Percentiles rank a stretch among this genome's conserved stretches.
phyloP scores from a whole-genome alignment of 2,888 invertebrate genomes.

The Hetaerina titia region DNA sequence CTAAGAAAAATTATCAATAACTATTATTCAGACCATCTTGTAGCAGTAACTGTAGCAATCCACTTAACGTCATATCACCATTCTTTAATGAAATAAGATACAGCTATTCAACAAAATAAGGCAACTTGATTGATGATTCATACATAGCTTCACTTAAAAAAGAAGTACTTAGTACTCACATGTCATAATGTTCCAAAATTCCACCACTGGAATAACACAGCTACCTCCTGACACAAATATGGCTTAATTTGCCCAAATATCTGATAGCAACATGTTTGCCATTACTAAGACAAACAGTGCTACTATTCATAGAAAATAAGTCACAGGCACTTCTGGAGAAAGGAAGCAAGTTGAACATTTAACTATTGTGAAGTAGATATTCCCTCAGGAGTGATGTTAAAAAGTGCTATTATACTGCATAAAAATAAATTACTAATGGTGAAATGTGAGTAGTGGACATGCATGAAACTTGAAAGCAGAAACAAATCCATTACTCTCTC shows the following conservation, averaged over 20 bases:
- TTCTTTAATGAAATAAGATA: background rate
- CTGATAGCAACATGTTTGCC: background rate
- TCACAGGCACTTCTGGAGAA: conserved; percentile 27
- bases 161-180: background rate
- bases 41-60: background rate
- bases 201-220: background rate
- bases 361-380: background rate
- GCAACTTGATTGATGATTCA: background rate
- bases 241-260: background rate
- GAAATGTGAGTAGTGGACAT: background rate
- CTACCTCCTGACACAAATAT: background rate
- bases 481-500: background rate
- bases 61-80: background rate
- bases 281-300: background rate
- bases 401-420: background rate
- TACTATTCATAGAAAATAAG: background rate
- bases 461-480: background rate
- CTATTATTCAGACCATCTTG: background rate
- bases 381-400: background rate
- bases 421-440: conserved; percentile 2
- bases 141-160: background rate
- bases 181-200: background rate
- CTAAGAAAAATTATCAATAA: background rate
- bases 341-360: background rate
- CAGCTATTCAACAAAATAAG: background rate